Evolutionary conservation across 2,888 invertebrate genomes (phyloP), one percentile per base, ranked within the genome.

Genomic region (Pseudolycoriella hygida): DNA sequence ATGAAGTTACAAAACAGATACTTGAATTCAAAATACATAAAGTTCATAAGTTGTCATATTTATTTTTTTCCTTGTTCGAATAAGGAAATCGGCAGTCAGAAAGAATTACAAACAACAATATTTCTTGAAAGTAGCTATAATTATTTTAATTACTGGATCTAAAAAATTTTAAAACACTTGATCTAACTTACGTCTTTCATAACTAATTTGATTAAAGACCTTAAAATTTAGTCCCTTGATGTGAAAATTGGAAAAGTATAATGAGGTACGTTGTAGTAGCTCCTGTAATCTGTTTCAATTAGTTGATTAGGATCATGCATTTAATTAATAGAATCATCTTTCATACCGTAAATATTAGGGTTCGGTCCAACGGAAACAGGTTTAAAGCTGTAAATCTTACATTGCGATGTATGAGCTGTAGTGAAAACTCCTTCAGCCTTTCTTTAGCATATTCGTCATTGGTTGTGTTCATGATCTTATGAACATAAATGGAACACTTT

Each of bases 251-350:
- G 18, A 64, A 54, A 1, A 66, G 53, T 40, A 66, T 62, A 8
- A 66, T 62, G 15, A 66, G 56, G 48, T 66, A 67, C 47, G 63
- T 64, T n/a, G 63, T 60, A 14, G 63, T 57, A 14, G 64, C 61
- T 5, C 63, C 63, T 39, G 59, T 55, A 31, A 65, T 61, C 67
- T 66, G 49, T 14, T 14, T 4, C 6, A 34, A 34, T 41, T 14
- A 34, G 5, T 5, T 34, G 11, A 34, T 12, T 12, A n/a, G 34
- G 34, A 34, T 12, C 12, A 34, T 12, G 11, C 34, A n/a, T n/a
- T n/a, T n/a, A n/a, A n/a, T 14, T 5, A 34, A 34, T 14, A 12
- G 5, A 34, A 34, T 3, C 15, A 5, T 14, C 12, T 15, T 1
- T 51, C 55, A 47, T 47, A 65, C 67, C 32, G 65, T 63, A 52